These are phyloP conservation scores for Gibbula magus DNA, from an alignment of 2,888 invertebrate genomes.

Conservation along the genomic window DNA sequence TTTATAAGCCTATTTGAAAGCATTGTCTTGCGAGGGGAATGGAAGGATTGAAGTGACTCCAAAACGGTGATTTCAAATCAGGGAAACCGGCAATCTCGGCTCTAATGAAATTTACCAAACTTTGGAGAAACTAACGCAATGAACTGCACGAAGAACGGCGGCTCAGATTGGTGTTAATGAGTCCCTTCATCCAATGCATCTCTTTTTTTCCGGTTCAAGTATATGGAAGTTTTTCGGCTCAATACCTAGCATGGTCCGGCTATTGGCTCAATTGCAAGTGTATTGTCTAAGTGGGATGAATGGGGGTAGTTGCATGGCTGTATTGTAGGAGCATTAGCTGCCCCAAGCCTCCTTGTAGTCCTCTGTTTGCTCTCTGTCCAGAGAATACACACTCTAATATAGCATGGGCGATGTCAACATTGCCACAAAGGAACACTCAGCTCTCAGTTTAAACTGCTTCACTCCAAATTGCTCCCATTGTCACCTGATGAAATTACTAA, in stretches of 20 bases:
- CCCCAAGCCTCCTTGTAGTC: not conserved
- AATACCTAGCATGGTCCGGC: not conserved
- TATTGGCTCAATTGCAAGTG: not conserved
- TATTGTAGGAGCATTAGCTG: not conserved
- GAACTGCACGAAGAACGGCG: not conserved
- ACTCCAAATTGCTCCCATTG: constrained; percentile 11
- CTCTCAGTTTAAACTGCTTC: not conserved
- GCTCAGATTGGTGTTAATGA: not conserved
- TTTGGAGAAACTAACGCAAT: not conserved
- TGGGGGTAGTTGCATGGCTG: not conserved
- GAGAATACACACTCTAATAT: constrained; percentile 8
- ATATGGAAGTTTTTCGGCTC: not conserved
- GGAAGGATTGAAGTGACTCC: not conserved
- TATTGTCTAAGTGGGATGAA: not conserved
- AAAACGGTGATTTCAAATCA: not conserved
- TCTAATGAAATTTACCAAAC: constrained; percentile 9
- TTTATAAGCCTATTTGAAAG: constrained; percentile 11
- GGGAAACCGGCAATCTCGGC: not conserved
- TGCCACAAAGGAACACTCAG: not conserved
- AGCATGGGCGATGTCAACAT: constrained; percentile 3
- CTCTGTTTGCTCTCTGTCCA: not conserved
- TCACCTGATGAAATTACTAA: constrained; percentile 11
- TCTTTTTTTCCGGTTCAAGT: not conserved
- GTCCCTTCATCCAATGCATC: not conserved
- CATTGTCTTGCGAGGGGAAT: constrained; percentile 1